Conservation (phyloP, 2,888 invertebrate genomes). For the Ophion slaviceki region DNA sequence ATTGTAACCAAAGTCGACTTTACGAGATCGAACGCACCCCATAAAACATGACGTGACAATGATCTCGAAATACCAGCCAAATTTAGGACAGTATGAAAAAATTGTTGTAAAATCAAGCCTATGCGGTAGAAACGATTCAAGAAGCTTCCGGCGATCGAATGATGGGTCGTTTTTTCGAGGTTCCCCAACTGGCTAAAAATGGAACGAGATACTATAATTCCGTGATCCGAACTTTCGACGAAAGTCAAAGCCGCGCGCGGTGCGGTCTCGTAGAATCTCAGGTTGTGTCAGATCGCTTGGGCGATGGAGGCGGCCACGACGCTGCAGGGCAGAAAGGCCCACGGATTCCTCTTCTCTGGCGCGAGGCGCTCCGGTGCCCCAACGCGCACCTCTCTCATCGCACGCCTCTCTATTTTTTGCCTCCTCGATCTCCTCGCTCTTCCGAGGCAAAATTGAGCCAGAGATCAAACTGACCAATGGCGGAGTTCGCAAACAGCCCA, state of each 20-base stretch:
- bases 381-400: slow-evolving; percentile 5
- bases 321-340: slow-evolving; percentile 74
- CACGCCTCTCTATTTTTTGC: slow-evolving; percentile 41
- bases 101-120: background rate
- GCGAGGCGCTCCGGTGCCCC: background rate
- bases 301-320: slow-evolving; percentile 49
- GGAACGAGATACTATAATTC: slow-evolving; percentile 16
- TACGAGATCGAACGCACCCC: too few species aligned
- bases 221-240: slow-evolving; percentile 44
- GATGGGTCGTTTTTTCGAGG: background rate
- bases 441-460: slow-evolving; percentile 26
- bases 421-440: slow-evolving; percentile 26
- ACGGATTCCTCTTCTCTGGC: slow-evolving; percentile 48
- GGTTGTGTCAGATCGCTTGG: slow-evolving; percentile 44
- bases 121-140: background rate
- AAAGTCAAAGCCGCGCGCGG: slow-evolving; percentile 18
- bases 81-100: too few species aligned
- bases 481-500: background rate
- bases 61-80: too few species aligned
- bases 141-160: background rate
- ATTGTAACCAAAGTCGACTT: too few species aligned
- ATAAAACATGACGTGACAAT: too few species aligned
- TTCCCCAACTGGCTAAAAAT: slow-evolving; percentile 43
- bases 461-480: background rate
- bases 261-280: slow-evolving; percentile 30